Percentiles rank a stretch among this genome's conserved stretches.
phyloP scores from a whole-genome alignment of 2,888 invertebrate species.

The Coleophora deauratella region DNA sequence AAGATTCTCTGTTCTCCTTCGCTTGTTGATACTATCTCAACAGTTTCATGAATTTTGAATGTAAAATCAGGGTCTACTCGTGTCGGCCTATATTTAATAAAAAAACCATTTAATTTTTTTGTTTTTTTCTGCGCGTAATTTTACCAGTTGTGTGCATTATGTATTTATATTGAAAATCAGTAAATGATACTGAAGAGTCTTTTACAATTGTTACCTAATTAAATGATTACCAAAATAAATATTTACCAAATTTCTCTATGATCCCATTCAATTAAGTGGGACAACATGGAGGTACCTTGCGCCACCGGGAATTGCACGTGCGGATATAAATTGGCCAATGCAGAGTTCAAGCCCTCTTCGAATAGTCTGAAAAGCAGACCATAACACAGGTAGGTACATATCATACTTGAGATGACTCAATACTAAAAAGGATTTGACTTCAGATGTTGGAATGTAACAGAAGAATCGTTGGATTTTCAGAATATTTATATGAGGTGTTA shows the following conservation, averaged over 20 bases:
- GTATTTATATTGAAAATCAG: too few species aligned
- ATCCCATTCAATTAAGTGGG: conserved; percentile 89
- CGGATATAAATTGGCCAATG: conserved; percentile 84
- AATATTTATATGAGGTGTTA: too few species aligned
- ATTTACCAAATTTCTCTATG: conserved; percentile 84
- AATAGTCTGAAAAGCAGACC: conserved; percentile 77
- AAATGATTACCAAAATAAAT: too few species aligned
- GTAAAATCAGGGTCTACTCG: conserved; percentile 79
- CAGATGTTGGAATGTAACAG: background rate
- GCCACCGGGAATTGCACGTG: conserved; percentile 86
- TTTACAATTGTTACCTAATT: too few species aligned
- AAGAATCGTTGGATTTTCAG: too few species aligned
- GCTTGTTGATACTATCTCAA: conserved; percentile 68
- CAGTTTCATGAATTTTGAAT: conserved; percentile 77
- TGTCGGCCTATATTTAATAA: conserved; percentile 76
- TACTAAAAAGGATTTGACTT: background rate
- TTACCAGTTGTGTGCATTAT: too few species aligned
- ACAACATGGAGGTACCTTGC: conserved; percentile 87
- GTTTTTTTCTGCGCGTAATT: too few species aligned
- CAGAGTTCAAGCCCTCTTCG: conserved; percentile 82
- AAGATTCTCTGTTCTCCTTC: conserved; percentile 82
- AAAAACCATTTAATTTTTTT: too few species aligned
- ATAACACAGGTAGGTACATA: background rate
- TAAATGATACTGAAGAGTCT: too few species aligned
- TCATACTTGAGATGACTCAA: background rate